Conservation (phyloP, 2,888 invertebrate species). For the Dasysyrphus tricinctus region DNA sequence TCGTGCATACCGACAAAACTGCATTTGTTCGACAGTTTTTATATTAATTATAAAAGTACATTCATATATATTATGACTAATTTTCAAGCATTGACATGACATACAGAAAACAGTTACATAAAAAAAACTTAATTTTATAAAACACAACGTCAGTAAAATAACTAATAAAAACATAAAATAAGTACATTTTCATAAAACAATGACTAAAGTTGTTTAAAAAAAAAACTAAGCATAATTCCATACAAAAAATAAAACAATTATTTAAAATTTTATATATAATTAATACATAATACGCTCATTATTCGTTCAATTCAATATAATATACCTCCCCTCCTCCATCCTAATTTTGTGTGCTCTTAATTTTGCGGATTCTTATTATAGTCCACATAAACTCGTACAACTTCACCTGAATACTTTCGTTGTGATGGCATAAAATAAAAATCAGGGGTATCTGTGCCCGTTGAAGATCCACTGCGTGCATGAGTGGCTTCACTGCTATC, state of each 20-base stretch:
- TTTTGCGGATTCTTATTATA: constrained; percentile 89
- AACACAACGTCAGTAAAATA: constrained; percentile 45
- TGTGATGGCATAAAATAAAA: constrained; percentile 98
- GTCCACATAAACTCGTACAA: constrained; percentile 92
- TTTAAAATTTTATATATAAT: constrained; percentile 33
- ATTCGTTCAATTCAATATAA: constrained; percentile 28
- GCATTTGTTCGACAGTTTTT: constrained; percentile 8
- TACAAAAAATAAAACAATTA: constrained; percentile 46
- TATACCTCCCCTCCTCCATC: constrained; percentile 1
- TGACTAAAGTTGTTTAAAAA: constrained; percentile 72
- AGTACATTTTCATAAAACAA: constrained; percentile 70
- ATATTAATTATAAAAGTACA: constrained; percentile 11
- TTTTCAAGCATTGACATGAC: constrained; percentile 20
- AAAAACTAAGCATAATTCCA: constrained; percentile 39
- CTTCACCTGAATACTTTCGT: constrained; percentile 95
- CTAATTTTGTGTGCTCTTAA: constrained; percentile 71
- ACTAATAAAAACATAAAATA: constrained; percentile 39
- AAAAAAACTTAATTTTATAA: constrained; percentile 7
- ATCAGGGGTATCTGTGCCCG: constrained; percentile 86
- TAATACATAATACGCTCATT: constrained; percentile 48
- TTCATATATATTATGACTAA: constrained; percentile 43
- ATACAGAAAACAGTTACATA: background rate
- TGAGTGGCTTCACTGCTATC: constrained; percentile 85
- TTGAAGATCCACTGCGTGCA: constrained; percentile 80
- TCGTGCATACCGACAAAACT: background rate